These are phyloP conservation scores for Hydrotaea cyrtoneurina DNA, from an alignment of 2,888 invertebrate species.

Conservation along the genomic window DNA sequence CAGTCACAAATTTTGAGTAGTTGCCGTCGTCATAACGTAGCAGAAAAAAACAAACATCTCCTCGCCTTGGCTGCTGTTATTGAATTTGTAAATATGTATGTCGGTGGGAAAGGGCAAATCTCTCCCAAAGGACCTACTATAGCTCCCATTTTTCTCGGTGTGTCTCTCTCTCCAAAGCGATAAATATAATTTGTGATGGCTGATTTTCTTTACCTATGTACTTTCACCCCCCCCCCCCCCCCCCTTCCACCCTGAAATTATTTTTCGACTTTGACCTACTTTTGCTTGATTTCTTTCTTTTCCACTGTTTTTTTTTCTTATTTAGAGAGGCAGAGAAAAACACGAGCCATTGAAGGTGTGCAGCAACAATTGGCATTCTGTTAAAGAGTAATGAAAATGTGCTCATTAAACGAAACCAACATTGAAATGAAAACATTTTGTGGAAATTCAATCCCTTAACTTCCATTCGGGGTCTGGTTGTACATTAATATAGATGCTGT, in stretches of 20 bases:
- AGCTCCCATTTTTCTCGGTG: neutral
- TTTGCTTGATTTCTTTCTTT: slow-evolving; percentile 33
- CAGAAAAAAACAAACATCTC: neutral
- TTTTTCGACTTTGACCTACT: slow-evolving; percentile 68
- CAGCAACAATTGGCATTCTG: slow-evolving; percentile 52
- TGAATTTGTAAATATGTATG: neutral
- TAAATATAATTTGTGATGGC: slow-evolving; percentile 29
- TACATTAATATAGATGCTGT: too few relatives aligned
- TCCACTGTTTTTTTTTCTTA: neutral
- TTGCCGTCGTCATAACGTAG: neutral
- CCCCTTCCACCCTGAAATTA: slow-evolving; percentile 60
- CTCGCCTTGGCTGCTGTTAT: neutral
- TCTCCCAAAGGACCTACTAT: neutral
- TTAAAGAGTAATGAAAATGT: neutral
- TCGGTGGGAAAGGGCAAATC: neutral
- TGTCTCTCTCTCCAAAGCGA: slow-evolving; percentile 1
- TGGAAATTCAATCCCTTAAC: too few relatives aligned
- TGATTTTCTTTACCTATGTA: slow-evolving; percentile 45
- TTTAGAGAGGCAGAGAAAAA: neutral
- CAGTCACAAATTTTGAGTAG: neutral
- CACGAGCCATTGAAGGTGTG: neutral
- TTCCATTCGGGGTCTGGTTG: too few relatives aligned
- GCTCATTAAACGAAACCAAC: too few relatives aligned
- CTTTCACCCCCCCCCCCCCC: slow-evolving; percentile 45
- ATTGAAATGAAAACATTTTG: too few relatives aligned